These are phyloP conservation scores for Ramphastos sulfuratus DNA, from an alignment of 2,113 vertebrate genomes.

Conservation along the genomic window DNA sequence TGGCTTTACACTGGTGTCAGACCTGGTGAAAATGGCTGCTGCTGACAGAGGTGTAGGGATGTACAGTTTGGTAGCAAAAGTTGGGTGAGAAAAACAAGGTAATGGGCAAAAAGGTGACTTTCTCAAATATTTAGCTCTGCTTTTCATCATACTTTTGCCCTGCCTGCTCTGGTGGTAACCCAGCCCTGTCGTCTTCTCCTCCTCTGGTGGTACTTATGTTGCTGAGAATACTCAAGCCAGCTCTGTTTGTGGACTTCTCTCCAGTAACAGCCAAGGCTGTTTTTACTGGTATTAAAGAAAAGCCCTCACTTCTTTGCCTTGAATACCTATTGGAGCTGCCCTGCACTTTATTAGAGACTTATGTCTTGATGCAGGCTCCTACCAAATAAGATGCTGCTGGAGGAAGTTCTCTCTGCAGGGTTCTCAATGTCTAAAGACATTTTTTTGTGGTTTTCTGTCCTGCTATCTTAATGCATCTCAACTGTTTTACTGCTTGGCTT, in stretches of 20 bases:
- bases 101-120: neutral
- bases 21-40: neutral
- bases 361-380: neutral
- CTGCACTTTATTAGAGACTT: neutral
- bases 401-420: neutral
- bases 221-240: neutral
- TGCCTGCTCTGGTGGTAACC: neutral
- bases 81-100: neutral
- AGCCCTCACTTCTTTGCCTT: neutral
- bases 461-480: neutral
- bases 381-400: neutral
- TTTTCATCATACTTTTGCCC: neutral
- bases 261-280: neutral
- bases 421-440: neutral
- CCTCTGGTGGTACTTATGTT: neutral
- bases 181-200: neutral
- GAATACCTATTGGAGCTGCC: neutral
- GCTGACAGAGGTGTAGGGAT: neutral
- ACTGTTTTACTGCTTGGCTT: neutral
- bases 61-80: accelerated
- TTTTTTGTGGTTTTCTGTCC: neutral
- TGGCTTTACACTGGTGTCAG: neutral
- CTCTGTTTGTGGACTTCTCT: neutral
- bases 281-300: neutral
- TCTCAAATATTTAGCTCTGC: neutral